Base-by-base conservation (phyloP, 2,113 vertebrate genomes). In the Ceuthmochares aereus region DNA sequence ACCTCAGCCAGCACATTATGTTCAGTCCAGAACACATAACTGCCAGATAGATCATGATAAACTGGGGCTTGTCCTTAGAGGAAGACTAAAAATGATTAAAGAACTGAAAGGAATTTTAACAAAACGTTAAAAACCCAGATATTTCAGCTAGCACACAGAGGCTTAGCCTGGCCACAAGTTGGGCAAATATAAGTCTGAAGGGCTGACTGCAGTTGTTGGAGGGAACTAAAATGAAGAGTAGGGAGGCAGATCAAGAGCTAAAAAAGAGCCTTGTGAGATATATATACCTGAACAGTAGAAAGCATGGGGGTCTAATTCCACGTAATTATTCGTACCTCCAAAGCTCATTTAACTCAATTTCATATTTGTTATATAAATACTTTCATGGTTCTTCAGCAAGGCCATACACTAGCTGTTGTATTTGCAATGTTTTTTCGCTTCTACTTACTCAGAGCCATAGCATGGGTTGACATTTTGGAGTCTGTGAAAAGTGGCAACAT, bases 31-130 rank as follows among this genome's bases (percentile, higher is more conserved):
- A 93, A 47, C 62, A 69, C 32, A 85, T 90, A 93, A 87, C 74
- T 88, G 87, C 78, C 89, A 70, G 70, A 74, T 55, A 91, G 91
- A 91, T 83, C 37, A 36, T 96, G 85, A 96, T 72, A 56, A 91
- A 91, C 25, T 77, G 51, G 29, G 19, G 6, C 40, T 91, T 91
- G 26, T 40, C 80, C 74, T 79, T 52, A 74, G 73, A 77, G 42
- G 70, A 94, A 95, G 93, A 55, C 1, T 18, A 85, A 83, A 96
- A 95, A 55, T 75, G 0, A 59, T 82, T 81, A 51, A 30, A 79
- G 40, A 89, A 49, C 67, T 77, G 36, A 74, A 86, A 62, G n/a
- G 11, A 63, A 69, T 94, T 94, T 82, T 89, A 89, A 86, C n/a
- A 45, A 62, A 73, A 74, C 2, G 17, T 80, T 77, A 80, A 91